phyloP scores from a whole-genome alignment of 2,797 vertebrate species.

The Gallinago stenura region DNA sequence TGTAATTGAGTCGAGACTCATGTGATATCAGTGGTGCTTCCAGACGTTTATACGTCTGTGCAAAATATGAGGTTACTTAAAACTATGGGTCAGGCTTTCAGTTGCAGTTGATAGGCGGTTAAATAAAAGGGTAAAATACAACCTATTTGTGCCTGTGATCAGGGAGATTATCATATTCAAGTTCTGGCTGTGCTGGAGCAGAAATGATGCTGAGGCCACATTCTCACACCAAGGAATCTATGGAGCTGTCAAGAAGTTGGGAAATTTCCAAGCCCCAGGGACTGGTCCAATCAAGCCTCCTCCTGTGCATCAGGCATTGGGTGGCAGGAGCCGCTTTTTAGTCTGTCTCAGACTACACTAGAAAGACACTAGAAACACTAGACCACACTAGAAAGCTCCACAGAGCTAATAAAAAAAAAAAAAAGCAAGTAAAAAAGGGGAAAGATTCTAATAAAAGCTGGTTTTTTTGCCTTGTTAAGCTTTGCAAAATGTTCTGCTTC shows the following conservation, averaged over 20 bases:
- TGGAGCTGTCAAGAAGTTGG: neutral
- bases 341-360: neutral
- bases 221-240: neutral
- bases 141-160: neutral
- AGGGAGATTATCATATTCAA: neutral
- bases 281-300: rapidly evolving
- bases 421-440: neutral
- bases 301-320: neutral
- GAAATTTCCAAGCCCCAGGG: neutral
- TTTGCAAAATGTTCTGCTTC: neutral
- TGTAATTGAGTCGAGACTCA: neutral
- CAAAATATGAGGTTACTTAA: neutral
- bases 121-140: neutral
- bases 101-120: neutral
- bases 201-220: neutral
- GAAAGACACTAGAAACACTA: neutral
- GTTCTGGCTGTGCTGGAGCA: neutral
- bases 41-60: neutral
- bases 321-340: neutral
- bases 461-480: neutral
- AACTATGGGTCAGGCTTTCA: neutral
- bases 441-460: neutral
- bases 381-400: neutral
- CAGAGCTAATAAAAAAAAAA: neutral
- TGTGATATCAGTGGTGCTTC: neutral